A percentile compares a stretch with the other conserved stretches of the same genome.
Evolutionary conservation across 1,140 invertebrate species (phyloP).

Genomic region (Ectropis grisescens): DNA sequence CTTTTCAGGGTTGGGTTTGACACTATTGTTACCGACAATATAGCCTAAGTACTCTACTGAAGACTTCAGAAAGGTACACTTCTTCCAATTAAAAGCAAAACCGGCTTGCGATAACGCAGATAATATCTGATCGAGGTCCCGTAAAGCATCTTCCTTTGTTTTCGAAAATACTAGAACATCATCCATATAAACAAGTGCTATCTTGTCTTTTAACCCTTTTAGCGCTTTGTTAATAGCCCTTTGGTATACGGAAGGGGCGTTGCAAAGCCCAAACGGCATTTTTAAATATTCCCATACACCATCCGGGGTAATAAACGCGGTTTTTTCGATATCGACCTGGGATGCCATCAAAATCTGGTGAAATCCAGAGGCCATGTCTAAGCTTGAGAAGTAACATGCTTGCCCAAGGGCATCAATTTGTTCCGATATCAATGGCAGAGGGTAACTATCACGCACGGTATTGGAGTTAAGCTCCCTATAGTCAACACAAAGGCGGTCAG

Average conservation of each 20-base stretch:
- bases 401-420: slow-evolving; percentile 42
- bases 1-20: slow-evolving; percentile 11
- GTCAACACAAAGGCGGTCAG: slow-evolving; percentile 24
- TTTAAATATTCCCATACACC: slow-evolving; percentile 29
- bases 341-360: slow-evolving; percentile 30
- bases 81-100: slow-evolving; percentile 19
- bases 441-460: slow-evolving; percentile 10
- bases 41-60: slow-evolving; percentile 23
- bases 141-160: slow-evolving; percentile 11
- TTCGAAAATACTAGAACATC: slow-evolving; percentile 15
- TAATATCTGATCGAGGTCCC: slow-evolving; percentile 8
- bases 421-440: slow-evolving; percentile 36
- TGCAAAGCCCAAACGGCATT: slow-evolving; percentile 35
- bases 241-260: slow-evolving; percentile 35
- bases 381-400: slow-evolving; percentile 18
- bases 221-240: slow-evolving; percentile 46
- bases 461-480: slow-evolving; percentile 15
- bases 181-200: slow-evolving; percentile 17
- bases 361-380: slow-evolving; percentile 53
- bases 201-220: slow-evolving; percentile 8
- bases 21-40: slow-evolving; percentile 7
- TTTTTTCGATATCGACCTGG: slow-evolving; percentile 19
- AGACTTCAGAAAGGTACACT: slow-evolving; percentile 20
- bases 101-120: slow-evolving; percentile 10
- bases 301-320: slow-evolving; percentile 30